A percentile compares a stretch with the other conserved stretches of the same genome.
Conservation (phyloP, 2,888 invertebrate genomes). For the Chesias legatella region DNA sequence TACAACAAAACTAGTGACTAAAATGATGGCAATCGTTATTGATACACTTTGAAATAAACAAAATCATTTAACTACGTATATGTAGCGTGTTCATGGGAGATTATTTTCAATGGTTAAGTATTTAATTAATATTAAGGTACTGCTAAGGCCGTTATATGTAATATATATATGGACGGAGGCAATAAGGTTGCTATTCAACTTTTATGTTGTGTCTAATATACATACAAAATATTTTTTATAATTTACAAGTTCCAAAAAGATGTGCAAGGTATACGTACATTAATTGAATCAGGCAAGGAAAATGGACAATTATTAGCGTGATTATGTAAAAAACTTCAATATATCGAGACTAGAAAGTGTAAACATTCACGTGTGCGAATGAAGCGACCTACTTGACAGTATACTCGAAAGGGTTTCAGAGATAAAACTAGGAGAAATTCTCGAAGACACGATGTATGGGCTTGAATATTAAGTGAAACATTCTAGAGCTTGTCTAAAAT, state of each 20-base stretch:
- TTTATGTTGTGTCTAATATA: constrained; percentile 24
- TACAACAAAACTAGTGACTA: constrained; percentile 68
- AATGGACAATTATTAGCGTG: constrained; percentile 26
- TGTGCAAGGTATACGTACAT: neutral
- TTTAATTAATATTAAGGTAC: constrained; percentile 13
- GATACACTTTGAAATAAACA: neutral
- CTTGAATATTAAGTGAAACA: no score
- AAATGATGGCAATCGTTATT: constrained; percentile 56
- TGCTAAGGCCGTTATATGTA: constrained; percentile 16
- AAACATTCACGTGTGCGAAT: constrained; percentile 53
- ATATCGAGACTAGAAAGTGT: constrained; percentile 77
- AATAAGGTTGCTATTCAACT: constrained; percentile 50
- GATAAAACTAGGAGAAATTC: no score
- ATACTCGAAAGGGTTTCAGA: no score
- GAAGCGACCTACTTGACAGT: constrained; percentile 60
- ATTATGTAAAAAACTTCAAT: constrained; percentile 51
- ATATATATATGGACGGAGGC: constrained; percentile 55
- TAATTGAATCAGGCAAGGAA: constrained; percentile 17
- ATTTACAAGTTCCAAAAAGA: neutral
- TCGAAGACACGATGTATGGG: no score
- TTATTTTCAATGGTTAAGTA: neutral
- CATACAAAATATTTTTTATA: neutral
- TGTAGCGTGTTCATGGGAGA: constrained; percentile 4
- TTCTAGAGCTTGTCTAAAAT: no score
- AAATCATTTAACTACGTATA: neutral